These are phyloP conservation scores for Seladonia tumulorum DNA, from an alignment of 2,888 invertebrate genomes.

Conservation along the genomic window DNA sequence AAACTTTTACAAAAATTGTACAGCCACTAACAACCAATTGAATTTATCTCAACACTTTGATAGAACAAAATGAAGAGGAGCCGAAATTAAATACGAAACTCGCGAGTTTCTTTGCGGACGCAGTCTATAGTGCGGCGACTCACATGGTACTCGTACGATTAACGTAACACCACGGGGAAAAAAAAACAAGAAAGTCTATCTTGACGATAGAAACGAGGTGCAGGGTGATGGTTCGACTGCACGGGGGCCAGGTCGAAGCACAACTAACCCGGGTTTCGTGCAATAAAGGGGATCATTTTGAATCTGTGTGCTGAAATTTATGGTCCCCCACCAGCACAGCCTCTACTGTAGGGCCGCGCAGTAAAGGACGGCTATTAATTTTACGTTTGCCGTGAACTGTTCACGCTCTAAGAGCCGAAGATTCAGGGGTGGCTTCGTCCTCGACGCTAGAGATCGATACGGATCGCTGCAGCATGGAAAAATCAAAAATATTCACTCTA, in stretches of 20 bases:
- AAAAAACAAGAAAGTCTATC: neutral
- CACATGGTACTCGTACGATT: constrained; percentile 1
- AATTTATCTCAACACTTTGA: neutral
- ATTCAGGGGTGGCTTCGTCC: neutral
- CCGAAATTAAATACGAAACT: neutral
- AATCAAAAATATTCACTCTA: neutral
- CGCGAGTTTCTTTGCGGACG: neutral
- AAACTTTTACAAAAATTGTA: neutral
- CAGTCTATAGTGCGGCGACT: neutral
- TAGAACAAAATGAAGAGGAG: neutral
- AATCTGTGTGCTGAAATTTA: constrained; percentile 86
- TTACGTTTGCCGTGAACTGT: constrained; percentile 69
- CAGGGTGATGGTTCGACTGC: constrained; percentile 68
- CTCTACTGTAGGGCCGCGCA: constrained; percentile 64
- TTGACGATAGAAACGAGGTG: neutral
- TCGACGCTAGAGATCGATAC: neutral
- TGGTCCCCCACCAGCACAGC: constrained; percentile 77
- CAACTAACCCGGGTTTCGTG: constrained; percentile 82
- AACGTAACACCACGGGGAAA: constrained; percentile 28
- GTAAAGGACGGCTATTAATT: constrained; percentile 78
- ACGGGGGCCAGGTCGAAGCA: constrained; percentile 73
- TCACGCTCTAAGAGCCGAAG: constrained; percentile 13
- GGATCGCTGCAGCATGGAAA: neutral
- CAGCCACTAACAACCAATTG: neutral
- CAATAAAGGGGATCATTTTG: constrained; percentile 86